Percentiles rank a stretch among this genome's conserved stretches.
Conservation (phyloP, 2,888 invertebrate genomes). For the Autographa gamma region DNA sequence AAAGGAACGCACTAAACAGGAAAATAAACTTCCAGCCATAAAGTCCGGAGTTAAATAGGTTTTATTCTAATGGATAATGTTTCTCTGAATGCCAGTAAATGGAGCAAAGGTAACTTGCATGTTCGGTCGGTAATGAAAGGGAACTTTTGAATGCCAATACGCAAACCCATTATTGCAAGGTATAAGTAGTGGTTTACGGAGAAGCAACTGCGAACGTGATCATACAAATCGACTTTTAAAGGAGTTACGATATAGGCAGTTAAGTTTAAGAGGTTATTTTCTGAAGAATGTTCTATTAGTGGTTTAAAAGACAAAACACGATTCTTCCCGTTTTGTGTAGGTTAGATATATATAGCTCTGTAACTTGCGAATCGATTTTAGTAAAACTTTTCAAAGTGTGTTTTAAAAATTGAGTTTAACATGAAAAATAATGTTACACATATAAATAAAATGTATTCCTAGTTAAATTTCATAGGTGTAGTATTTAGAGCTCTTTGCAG, state of each 20-base stretch:
- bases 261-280: not conserved
- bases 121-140: slow-evolving; percentile 37
- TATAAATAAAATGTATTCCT: too few relatives aligned
- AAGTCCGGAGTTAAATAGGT: slow-evolving; percentile 37
- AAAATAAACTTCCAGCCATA: slow-evolving; percentile 40
- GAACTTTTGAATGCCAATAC: slow-evolving; percentile 23
- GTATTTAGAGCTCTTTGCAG: not conserved
- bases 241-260: not conserved
- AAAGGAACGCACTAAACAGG: slow-evolving; percentile 25
- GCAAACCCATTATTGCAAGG: slow-evolving; percentile 15
- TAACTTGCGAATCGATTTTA: not conserved
- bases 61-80: slow-evolving; percentile 44
- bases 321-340: too few relatives aligned
- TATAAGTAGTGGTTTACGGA: slow-evolving; percentile 7
- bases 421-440: too few relatives aligned
- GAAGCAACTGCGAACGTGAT: not conserved
- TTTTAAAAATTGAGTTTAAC: too few relatives aligned
- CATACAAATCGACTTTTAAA: not conserved
- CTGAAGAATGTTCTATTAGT: not conserved
- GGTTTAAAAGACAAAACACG: too few relatives aligned
- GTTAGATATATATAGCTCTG: not conserved
- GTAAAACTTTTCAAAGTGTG: not conserved
- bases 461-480: not conserved
- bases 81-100: slow-evolving; percentile 32
- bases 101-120: slow-evolving; percentile 18